phyloP scores from a whole-genome alignment of 2,113 vertebrate genomes.

The Orcinus orca region DNA sequence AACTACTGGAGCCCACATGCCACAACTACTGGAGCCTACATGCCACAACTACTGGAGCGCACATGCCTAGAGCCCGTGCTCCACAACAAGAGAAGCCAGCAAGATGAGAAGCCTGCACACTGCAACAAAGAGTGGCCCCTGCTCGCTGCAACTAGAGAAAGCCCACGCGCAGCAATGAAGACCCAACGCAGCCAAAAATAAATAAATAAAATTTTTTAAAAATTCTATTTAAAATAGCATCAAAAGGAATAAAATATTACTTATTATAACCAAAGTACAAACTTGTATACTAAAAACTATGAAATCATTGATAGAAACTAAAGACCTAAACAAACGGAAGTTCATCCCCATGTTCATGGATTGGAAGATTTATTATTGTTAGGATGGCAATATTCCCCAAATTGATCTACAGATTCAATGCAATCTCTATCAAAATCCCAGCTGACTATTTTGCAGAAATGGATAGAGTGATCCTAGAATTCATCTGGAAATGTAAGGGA shows the following conservation, averaged over 20 bases:
- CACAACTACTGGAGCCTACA: too few relatives aligned
- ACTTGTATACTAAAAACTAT: not conserved
- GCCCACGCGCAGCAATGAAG: too few relatives aligned
- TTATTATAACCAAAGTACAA: not conserved
- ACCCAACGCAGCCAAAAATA: too few relatives aligned
- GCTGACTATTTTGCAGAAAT: not conserved
- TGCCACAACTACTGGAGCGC: too few relatives aligned
- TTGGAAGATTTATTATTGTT: not conserved
- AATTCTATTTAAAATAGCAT: not conserved
- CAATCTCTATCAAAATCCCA: not conserved
- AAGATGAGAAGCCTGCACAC: too few relatives aligned
- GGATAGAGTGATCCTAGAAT: not conserved
- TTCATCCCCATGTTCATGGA: not conserved
- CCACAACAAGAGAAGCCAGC: too few relatives aligned
- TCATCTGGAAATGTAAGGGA: not conserved
- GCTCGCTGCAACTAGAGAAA: too few relatives aligned
- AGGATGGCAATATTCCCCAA: not conserved
- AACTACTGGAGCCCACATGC: too few relatives aligned
- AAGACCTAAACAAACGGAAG: not conserved
- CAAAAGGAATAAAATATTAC: not conserved
- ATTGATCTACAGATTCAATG: not conserved
- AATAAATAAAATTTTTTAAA: too few relatives aligned
- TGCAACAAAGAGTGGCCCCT: too few relatives aligned
- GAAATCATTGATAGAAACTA: not conserved
- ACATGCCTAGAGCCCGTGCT: too few relatives aligned